phyloP scores from a whole-genome alignment of 2,797 vertebrate genomes.

The Sternotherus odoratus region DNA sequence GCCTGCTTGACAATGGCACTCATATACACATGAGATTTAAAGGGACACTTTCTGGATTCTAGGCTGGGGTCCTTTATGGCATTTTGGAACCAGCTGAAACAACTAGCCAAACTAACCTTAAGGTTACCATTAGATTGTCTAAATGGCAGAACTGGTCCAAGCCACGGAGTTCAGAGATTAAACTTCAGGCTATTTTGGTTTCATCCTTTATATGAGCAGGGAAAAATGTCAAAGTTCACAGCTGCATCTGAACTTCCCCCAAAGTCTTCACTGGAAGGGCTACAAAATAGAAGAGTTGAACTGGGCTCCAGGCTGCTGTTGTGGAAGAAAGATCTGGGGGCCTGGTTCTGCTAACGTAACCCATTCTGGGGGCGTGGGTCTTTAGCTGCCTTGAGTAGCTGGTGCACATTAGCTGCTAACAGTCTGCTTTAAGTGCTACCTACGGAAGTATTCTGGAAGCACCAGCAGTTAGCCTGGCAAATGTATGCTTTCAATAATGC shows the following conservation, averaged over 20 bases:
- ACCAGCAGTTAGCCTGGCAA: accelerated
- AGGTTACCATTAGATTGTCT: not conserved
- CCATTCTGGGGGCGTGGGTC: accelerated
- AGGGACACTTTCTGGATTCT: not conserved
- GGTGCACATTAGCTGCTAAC: too few species aligned
- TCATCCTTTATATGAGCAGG: not conserved
- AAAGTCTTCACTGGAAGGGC: accelerated
- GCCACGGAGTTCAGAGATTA: not conserved
- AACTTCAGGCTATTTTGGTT: not conserved
- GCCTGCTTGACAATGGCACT: not conserved
- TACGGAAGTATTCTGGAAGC: not conserved
- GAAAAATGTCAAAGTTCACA: not conserved
- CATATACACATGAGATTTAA: not conserved
- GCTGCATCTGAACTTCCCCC: not conserved
- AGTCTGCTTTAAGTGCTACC: not conserved
- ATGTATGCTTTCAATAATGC: not conserved
- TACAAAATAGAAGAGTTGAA: not conserved
- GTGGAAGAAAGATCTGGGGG: not conserved
- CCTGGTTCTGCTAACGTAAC: not conserved
- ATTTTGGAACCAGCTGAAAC: not conserved
- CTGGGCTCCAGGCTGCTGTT: not conserved
- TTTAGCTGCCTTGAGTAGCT: not conserved
- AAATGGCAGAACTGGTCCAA: not conserved
- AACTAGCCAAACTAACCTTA: not conserved
- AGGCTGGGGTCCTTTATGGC: accelerated